Base-by-base conservation (phyloP, 1,140 invertebrate species). In the Calephelis virginiensis region DNA sequence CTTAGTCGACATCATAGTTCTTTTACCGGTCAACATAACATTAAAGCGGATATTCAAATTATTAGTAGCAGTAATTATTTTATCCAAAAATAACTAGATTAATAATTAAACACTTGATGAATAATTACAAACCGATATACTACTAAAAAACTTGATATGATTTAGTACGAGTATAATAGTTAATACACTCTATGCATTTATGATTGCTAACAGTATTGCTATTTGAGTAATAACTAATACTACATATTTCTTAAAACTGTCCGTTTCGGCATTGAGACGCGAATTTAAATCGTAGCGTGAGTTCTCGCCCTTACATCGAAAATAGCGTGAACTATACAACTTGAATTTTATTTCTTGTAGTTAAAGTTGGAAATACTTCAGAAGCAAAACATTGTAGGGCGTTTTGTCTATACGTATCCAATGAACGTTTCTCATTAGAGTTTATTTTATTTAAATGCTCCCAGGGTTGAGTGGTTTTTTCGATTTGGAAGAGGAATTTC, bases 351-450 rank as follows among this genome's bases (percentile, higher is more conserved):
- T 61, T 10, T 0, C 7, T 14, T 40, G 67, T 0, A 13, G 4
- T 63, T 68, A 76, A 74, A 71, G 75, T 64, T 77, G 64, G 75
- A 72, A 74, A 71, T 83, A 38, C 68, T 62, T 60, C 68, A 48
- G 10, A 43, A 43, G 28, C 47, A 68, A 63, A 74, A 71, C 76
- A 75, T 67, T 71, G 78, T 80, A 68, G 76, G 85, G 80, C 82
- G 83, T 85, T 88, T 88, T 88, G 85, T 86, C 83, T 85, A 76
- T 76, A 67, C 75, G 71, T 81, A 76, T 86, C 85, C 85, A 76
- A 69, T 73, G 82, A 82, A 77, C 70, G 68, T 56, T 78, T 68
- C 77, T 81, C 80, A 83, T 83, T 81, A 85, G 74, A 78, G 76
- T 77, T 79, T 53, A 85, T 81, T 82, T 84, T 81, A 79, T 81